Base-by-base conservation (phyloP, 2,113 vertebrate species). In the Lonchura striata region DNA sequence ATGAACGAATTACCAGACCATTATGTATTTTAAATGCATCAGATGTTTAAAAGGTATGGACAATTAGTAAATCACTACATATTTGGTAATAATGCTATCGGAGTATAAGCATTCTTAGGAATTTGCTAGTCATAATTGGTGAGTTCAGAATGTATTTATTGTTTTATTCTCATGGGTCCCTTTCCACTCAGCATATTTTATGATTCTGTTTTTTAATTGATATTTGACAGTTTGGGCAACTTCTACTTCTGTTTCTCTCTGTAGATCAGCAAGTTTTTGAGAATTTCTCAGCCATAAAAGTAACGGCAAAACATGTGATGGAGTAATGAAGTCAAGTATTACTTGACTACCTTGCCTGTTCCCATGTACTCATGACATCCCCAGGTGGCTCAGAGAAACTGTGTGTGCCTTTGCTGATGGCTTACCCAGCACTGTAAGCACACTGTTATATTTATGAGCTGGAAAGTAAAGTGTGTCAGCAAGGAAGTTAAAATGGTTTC, bases 401-500 rank as follows among this genome's bases (percentile, higher is more conserved):
- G 23, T 81, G 89, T 87, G 59, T 76, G 57, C 70, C 27, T 91
- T 30, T 86, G 89, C 60, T 81, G 71, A 12, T 15, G 64, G 19
- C 68, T 96, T 74, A 64, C 13, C 72, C 65, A 91, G 77, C 33
- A 53, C 33, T 70, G 31, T 82, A 77, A 91, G 70, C 35, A 44
- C 59, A 70, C 72, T 77, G 24, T 94, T 96, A 56, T 94, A 92
- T 96, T 95, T 97, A 86, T 95, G 95, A 96, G 90, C 63, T 46
- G 27, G 64, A 95, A 95, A 96, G 78, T 86, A 92, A 94, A 96
- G 60, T 92, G 91, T 97, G 80, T 92, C 74, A 71, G 46, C 57
- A 44, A 92, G 91, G 84, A 97, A 95, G 70, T 96, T 96, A 95
- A 97, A 96, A 79, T 92, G 66, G 44, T 63, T 97, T 94, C 86